Conservation (phyloP, 1,140 invertebrate genomes). For the Subanguina moxae region DNA sequence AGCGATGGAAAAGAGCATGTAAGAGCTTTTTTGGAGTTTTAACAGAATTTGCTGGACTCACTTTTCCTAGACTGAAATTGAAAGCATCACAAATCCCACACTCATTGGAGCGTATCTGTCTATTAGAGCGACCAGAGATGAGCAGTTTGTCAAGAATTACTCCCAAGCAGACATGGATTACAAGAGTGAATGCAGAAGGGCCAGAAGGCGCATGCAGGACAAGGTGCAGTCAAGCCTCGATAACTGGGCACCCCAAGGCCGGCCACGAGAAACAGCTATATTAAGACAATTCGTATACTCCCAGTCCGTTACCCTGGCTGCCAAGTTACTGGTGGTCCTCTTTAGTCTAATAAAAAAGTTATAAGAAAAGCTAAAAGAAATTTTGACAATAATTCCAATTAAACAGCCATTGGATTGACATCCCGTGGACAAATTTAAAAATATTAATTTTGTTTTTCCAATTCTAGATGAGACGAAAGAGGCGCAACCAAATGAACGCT, state of each 20-base stretch:
- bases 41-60: conserved; percentile 2
- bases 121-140: conserved; percentile 89
- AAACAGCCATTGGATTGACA: no score
- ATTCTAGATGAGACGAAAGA: conserved; percentile 73
- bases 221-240: no score
- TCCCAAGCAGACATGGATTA: conserved; percentile 52
- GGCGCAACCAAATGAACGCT: conserved; percentile 65
- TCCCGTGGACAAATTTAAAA: no score
- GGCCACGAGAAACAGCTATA: not conserved
- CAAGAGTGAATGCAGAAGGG: conserved; percentile 65
- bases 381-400: no score
- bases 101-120: conserved; percentile 94
- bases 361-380: no score
- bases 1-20: conserved; percentile 84
- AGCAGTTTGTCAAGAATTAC: conserved; percentile 71
- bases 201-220: conserved; percentile 90
- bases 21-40: not conserved
- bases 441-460: no score
- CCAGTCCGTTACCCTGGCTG: no score
- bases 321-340: no score
- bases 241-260: no score
- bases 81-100: conserved; percentile 81
- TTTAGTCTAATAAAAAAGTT: no score
- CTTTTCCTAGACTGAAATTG: conserved; percentile 66
- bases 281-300: no score